A percentile compares a stretch with the other conserved stretches of the same genome.
Conservation (phyloP, 2,113 vertebrate species). For the Cepphus grylle region DNA sequence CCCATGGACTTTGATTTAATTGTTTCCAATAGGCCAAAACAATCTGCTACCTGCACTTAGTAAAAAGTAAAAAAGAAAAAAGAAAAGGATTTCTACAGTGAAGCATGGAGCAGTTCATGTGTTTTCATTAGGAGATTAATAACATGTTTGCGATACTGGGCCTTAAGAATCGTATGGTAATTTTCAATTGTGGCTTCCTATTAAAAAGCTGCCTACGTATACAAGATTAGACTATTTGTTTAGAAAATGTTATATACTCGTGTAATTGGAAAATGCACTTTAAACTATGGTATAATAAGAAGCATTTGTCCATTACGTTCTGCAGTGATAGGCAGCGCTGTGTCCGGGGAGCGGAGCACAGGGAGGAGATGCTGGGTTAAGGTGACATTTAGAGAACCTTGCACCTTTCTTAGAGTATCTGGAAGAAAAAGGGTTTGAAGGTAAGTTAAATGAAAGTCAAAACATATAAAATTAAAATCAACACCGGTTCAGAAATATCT, state of each 20-base stretch:
- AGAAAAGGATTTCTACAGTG: background rate
- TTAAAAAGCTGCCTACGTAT: slow-evolving; percentile 24
- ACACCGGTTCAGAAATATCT: background rate
- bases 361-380: background rate
- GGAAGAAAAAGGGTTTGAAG: background rate
- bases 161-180: background rate
- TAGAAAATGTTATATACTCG: background rate
- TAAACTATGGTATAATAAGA: background rate
- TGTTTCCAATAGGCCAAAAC: slow-evolving; percentile 21
- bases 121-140: slow-evolving; percentile 23
- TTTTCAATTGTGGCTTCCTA: background rate
- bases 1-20: background rate
- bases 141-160: background rate
- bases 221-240: slow-evolving; percentile 44
- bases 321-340: background rate
- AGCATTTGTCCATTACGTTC: background rate
- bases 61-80: background rate
- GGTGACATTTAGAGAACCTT: background rate
- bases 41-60: background rate
- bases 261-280: slow-evolving; percentile 36
- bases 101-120: background rate
- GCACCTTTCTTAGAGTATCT: background rate
- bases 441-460: background rate
- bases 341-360: fast-evolving
- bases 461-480: background rate